These are phyloP conservation scores for Notechis scutatus DNA, from an alignment of 2,113 vertebrate genomes.

Conservation along the genomic window DNA sequence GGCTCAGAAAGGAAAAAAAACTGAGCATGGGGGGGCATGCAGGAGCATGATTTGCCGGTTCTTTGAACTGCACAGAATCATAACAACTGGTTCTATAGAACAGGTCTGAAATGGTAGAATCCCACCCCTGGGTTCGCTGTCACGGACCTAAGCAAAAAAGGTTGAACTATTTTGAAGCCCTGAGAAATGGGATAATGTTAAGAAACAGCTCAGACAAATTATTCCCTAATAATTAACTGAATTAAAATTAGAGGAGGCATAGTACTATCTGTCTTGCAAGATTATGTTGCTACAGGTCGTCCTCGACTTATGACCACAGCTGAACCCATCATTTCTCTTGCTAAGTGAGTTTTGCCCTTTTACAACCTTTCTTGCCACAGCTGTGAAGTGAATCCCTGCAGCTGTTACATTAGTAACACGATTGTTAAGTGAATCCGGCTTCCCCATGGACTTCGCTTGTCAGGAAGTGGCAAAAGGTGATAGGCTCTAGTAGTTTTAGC, in stretches of 20 bases:
- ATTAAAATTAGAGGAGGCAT: background rate
- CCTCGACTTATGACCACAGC: background rate
- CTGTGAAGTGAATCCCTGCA: background rate
- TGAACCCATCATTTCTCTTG: background rate
- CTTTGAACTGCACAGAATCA: too few species aligned
- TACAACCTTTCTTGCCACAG: background rate
- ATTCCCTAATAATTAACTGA: background rate
- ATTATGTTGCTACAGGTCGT: background rate
- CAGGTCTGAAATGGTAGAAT: too few species aligned
- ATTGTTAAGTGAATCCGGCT: too few species aligned
- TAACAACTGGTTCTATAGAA: too few species aligned
- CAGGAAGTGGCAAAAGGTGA: too few species aligned
- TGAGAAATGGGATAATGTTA: background rate
- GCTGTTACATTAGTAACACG: background rate
- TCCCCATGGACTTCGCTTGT: too few species aligned
- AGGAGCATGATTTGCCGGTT: too few species aligned
- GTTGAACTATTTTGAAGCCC: background rate
- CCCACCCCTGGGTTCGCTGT: too few species aligned
- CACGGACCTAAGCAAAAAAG: background rate
- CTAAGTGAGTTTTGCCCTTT: background rate
- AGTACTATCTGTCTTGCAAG: background rate
- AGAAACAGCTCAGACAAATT: background rate
- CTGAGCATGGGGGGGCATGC: too few species aligned
- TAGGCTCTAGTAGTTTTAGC: too few species aligned
- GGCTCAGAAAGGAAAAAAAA: too few species aligned